These are phyloP conservation scores for Oophaga sylvatica DNA, from an alignment of 2,797 vertebrate species.

Conservation along the genomic window DNA sequence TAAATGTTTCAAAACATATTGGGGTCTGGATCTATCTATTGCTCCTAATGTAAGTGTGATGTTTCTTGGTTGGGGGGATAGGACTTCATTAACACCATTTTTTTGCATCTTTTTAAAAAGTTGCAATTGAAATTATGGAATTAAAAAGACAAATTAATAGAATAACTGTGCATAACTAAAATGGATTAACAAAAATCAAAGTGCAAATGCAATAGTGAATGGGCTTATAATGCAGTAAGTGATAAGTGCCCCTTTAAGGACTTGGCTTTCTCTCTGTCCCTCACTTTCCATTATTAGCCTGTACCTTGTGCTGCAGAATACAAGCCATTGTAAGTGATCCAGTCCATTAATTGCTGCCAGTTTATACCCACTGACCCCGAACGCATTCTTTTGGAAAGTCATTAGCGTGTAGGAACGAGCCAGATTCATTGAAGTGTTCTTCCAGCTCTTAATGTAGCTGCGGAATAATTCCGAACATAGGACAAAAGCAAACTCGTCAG, in stretches of 20 bases:
- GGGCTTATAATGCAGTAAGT: not conserved
- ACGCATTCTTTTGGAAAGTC: slow-evolving; percentile 17
- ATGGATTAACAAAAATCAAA: too few species aligned
- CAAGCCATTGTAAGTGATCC: not conserved
- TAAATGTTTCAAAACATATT: too few species aligned
- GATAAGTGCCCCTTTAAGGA: not conserved
- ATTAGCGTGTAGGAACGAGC: slow-evolving; percentile 13
- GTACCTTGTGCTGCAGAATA: not conserved
- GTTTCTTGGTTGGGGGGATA: too few species aligned
- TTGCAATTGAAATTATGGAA: too few species aligned
- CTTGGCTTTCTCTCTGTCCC: not conserved
- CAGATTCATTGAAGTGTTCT: not conserved
- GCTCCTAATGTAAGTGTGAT: too few species aligned
- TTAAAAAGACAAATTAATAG: too few species aligned
- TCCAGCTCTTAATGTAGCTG: not conserved
- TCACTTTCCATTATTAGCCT: not conserved
- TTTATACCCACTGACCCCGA: slow-evolving; percentile 33
- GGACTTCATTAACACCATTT: too few species aligned
- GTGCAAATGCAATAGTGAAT: too few species aligned
- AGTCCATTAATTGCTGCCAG: slow-evolving; percentile 21
- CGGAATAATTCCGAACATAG: not conserved
- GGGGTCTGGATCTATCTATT: too few species aligned
- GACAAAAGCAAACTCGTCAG: not conserved
- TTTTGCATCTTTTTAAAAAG: too few species aligned
- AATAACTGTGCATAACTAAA: too few species aligned